phyloP scores from a whole-genome alignment of 2,888 invertebrate species.

The Myopa tessellatipennis region DNA sequence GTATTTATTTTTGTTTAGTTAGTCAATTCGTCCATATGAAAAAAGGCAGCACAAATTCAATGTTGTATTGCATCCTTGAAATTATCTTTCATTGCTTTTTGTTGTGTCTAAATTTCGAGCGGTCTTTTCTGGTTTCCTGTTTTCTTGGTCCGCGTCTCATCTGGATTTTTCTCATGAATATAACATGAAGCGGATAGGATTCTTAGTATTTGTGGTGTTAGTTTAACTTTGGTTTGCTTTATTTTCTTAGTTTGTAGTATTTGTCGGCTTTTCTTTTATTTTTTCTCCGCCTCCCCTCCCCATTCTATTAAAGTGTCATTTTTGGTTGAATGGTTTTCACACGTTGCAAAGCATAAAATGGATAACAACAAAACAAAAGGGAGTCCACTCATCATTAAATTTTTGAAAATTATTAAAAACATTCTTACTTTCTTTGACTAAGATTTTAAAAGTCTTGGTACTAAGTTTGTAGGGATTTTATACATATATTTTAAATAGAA shows the following conservation, averaged over 20 bases:
- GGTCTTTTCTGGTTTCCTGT: not conserved
- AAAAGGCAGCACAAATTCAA: slow-evolving; percentile 20
- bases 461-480: too few relatives aligned
- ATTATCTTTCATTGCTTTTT: slow-evolving; percentile 34
- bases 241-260: slow-evolving; percentile 6
- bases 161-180: slow-evolving; percentile 26
- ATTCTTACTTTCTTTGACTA: too few relatives aligned
- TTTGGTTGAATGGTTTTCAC: slow-evolving; percentile 31
- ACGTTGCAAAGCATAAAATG: slow-evolving; percentile 13
- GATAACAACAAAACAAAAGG: not conserved
- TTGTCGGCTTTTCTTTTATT: not conserved
- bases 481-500: too few relatives aligned
- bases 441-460: too few relatives aligned
- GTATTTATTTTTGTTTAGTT: not conserved
- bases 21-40: slow-evolving; percentile 19
- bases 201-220: slow-evolving; percentile 16
- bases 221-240: not conserved
- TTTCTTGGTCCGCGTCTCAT: not conserved
- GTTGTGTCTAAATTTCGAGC: slow-evolving; percentile 7
- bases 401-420: too few relatives aligned
- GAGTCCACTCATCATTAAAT: not conserved
- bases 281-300: not conserved
- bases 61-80: slow-evolving; percentile 34
- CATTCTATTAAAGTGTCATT: not conserved
- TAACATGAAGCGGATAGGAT: slow-evolving; percentile 22